These are phyloP conservation scores for Drosophila quadrilineata DNA, from an alignment of 1,140 invertebrate species.

Conservation along the genomic window DNA sequence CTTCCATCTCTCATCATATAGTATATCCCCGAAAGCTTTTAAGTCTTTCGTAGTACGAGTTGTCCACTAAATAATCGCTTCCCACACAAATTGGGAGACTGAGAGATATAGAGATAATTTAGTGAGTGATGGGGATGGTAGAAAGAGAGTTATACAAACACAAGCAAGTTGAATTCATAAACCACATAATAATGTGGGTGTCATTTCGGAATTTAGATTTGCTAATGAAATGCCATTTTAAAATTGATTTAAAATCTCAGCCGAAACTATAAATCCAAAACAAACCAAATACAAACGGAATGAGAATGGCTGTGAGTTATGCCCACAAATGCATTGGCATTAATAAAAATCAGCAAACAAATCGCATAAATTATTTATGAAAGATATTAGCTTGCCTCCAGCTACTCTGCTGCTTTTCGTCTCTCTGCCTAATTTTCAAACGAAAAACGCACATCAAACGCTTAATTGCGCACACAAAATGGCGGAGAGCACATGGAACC, in stretches of 20 bases:
- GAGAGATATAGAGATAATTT: not conserved
- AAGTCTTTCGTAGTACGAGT: not conserved
- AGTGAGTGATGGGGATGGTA: too few species aligned
- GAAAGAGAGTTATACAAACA: not conserved
- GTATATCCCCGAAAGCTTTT: conserved; percentile 4
- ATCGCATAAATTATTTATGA: conserved; percentile 47
- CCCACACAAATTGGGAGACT: not conserved
- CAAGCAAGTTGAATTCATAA: not conserved
- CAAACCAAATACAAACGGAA: not conserved
- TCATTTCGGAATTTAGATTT: conserved; percentile 27
- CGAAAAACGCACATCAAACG: conserved; percentile 45
- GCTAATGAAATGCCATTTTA: conserved; percentile 41
- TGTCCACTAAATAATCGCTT: conserved; percentile 5
- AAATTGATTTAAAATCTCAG: conserved; percentile 40
- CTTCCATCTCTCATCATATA: not conserved
- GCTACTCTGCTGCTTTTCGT: not conserved
- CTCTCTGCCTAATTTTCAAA: conserved; percentile 39
- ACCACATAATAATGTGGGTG: conserved; percentile 23
- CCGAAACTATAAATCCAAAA: conserved; percentile 36
- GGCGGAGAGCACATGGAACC: conserved; percentile 26
- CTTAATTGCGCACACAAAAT: conserved; percentile 46
- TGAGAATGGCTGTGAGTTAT: not conserved
- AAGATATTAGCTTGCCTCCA: conserved; percentile 27
- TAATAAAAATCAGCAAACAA: conserved; percentile 43
- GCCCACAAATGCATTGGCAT: conserved; percentile 19